Evolutionary conservation across 2,797 vertebrate genomes (phyloP).

Genomic region (Aeoliscus strigatus): DNA sequence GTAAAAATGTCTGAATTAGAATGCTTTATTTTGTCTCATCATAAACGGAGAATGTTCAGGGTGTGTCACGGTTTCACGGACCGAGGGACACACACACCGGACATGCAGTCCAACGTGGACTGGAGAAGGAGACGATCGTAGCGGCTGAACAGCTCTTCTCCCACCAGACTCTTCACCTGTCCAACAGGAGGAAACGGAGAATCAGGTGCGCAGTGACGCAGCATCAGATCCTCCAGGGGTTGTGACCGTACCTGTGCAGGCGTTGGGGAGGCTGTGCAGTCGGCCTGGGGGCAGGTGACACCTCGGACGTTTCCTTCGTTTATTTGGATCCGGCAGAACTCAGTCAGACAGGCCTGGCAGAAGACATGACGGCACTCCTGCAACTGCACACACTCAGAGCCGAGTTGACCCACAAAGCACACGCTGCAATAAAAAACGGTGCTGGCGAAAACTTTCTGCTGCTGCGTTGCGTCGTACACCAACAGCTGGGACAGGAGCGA

Average conservation of each 20-base stretch:
- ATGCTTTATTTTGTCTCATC: neutral
- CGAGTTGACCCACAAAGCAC: slow-evolving; percentile 79
- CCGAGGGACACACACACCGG: slow-evolving; percentile 51
- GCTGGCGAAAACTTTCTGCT: slow-evolving; percentile 75
- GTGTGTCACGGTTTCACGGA: too few species aligned
- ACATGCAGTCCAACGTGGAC: slow-evolving; percentile 83
- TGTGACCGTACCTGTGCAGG: slow-evolving; percentile 78
- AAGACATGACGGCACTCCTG: slow-evolving; percentile 80
- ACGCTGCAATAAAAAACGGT: slow-evolving; percentile 80
- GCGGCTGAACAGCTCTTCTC: slow-evolving; percentile 81
- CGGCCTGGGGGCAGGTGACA: slow-evolving; percentile 81
- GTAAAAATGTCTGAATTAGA: neutral
- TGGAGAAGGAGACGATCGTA: slow-evolving; percentile 88
- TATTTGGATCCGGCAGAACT: slow-evolving; percentile 84
- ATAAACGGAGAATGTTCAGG: too few species aligned
- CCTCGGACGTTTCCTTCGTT: slow-evolving; percentile 79
- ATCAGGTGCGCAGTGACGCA: neutral
- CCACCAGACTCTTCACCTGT: slow-evolving; percentile 82
- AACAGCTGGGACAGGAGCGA: slow-evolving; percentile 77
- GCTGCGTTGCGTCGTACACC: slow-evolving; percentile 78
- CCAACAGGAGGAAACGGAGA: neutral
- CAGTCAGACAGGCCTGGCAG: slow-evolving; percentile 79
- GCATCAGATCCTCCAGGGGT: too few species aligned
- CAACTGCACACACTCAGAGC: slow-evolving; percentile 79
- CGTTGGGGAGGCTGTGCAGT: slow-evolving; percentile 78